Conservation (phyloP, 2,113 vertebrate species). For the Marmota monax region DNA sequence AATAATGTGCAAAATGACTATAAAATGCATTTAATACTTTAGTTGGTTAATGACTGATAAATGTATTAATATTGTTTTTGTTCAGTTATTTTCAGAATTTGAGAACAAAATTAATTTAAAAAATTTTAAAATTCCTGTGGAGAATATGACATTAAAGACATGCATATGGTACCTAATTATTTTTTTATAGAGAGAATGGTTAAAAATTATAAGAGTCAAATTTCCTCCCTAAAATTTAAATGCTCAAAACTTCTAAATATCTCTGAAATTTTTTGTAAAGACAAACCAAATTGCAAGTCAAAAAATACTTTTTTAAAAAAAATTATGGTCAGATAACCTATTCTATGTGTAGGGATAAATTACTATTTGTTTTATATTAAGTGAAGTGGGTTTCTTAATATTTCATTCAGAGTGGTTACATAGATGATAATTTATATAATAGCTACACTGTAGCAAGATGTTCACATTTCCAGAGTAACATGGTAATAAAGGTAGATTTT, state of each 20-base stretch:
- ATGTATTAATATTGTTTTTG: not conserved
- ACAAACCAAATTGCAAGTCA: not conserved
- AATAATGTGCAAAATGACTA: not conserved
- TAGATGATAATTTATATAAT: not conserved
- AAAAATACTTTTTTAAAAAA: not conserved
- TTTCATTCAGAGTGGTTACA: not conserved
- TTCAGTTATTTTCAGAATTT: conserved; percentile 51
- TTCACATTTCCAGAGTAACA: not conserved
- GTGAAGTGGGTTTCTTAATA: not conserved
- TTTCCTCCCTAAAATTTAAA: not conserved
- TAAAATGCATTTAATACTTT: not conserved
- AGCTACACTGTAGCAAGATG: not conserved
- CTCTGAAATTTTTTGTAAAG: not conserved
- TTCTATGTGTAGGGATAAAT: not conserved
- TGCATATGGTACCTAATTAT: not conserved
- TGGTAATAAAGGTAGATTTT: not conserved
- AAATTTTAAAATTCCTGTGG: not conserved
- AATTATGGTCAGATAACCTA: not conserved
- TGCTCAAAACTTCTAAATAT: not conserved
- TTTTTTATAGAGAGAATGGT: conserved; percentile 5
- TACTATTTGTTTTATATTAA: not conserved
- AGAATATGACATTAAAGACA: not conserved
- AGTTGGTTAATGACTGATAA: not conserved
- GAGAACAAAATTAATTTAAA: not conserved
- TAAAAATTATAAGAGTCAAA: not conserved